Base-by-base conservation (phyloP, 2,888 invertebrate genomes). In the Brenthis daphne region DNA sequence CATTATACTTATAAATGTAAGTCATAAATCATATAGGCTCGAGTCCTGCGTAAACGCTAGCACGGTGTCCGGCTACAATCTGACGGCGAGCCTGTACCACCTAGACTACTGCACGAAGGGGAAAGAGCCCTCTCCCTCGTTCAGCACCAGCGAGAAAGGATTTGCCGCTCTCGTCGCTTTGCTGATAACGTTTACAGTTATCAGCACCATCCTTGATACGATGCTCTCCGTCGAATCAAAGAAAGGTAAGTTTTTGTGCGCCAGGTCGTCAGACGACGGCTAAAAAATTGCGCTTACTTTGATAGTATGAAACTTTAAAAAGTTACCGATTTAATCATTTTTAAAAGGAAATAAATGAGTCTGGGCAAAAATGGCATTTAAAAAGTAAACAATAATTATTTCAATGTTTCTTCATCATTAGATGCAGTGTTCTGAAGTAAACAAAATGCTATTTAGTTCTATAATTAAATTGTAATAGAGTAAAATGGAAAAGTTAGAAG, bases 31-130 rank as follows among this genome's bases (percentile, higher is more conserved):
- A 12, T 68, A 75, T 78, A 91, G 92, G 91, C 90, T 91, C 77
- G 77, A 82, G 33, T 80, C 82, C 0, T 92, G 92, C 70, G 87
- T 92, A 72, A 90, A 90, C 80, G 82, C 82, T 61, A 85, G 80
- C 68, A 86, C 82, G 29, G 78, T 81, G 72, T 74, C 83, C 0
- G 64, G 75, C 3, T 84, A 89, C 84, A 83, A 85, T 73, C 81
- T 92, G 71, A 83, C 86, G 0, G 90, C 90, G 51, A 82, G 81
- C 0, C 83, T 89, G 60, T 80, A 77, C 76, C 77, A 77, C 65
- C 81, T 89, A 76, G 85, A 88, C 63, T 89, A 90, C 85, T 91
- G 92, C 80, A 80, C 75, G 65, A 76, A 75, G 29, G 76, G 82
- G 63, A 69, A 63, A 6, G 68, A 64, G 8, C 63, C 58, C 12